Evolutionary conservation across 35 echinoderm and acorn worm genomes (phyloP), one percentile per base, ranked within the genome.

Genomic region (Strongylocentrotus purpuratus): DNA sequence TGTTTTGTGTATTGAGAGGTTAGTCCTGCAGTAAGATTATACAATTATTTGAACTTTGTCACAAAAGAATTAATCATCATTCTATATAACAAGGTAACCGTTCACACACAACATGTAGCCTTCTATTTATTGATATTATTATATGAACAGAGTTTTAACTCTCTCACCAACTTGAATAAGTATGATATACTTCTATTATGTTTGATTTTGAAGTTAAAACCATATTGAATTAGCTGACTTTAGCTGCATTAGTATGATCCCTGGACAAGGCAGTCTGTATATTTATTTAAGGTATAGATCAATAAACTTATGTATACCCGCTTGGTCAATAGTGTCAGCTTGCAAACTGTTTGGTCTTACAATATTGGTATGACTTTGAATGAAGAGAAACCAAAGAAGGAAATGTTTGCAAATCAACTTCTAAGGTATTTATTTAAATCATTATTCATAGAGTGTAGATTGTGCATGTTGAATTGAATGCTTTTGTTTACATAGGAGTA

Each of bases 381-480:
- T 70, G 61, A 70, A 22, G 61, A 28, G 25, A 25, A 70, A 5
- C 15, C 61, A 70, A 70, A 18, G 15, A 70, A 70, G 17, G 17
- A 70, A 55, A 70, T 70, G 25, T 70, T 70, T 70, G 61, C 61
- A 70, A 70, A 70, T 70, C 61, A 70, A 70, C 18, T 22, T 70
- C 61, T n/a, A n/a, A n/a, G n/a, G n/a, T n/a, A 55, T 55, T 78
- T n/a, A 18, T 18, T 18, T 78, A 78, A 78, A 78, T n/a, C 65
- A 78, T 78, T n/a, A 78, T 78, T 78, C 65, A 78, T 78, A 78
- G 65, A 78, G 65, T 78, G 65, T 28, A 78, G 20, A 78, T n/a
- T 78, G 20, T 78, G 20, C 65, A 78, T 78, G 65, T 18, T 18
- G 28, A 78, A 22, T 78, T 28, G 65, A 78, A 78, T 78, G 18